Base-by-base conservation (phyloP, 1,140 invertebrate genomes). In the Bombus consobrinus region DNA sequence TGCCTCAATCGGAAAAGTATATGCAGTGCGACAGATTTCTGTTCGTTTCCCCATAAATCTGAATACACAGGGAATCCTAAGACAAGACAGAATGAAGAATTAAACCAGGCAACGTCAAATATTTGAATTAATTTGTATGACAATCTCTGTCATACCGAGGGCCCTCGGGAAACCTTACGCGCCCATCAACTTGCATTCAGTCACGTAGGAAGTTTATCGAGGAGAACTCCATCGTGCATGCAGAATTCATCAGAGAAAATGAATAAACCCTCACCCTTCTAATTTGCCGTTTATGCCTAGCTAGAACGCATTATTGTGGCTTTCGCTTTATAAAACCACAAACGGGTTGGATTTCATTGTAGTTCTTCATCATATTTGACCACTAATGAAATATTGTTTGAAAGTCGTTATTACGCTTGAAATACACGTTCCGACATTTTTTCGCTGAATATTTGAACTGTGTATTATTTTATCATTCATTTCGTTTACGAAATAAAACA, bases 111-210 rank as follows among this genome's bases (percentile, higher is more conserved):
- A 73, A 83, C 84, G 84, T 87, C 84, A 89, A 89, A 89, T 89
- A 89, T 89, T 88, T 89, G 84, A 89, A 89, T 89, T 89, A 89
- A 89, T 89, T 89, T 87, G 88, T 89, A 89, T 86, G 88, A 87
- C 88, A 89, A 89, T 89, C 83, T 79, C 88, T 68, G 88, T 64
- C 84, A 62, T 79, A 53, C 22, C 28, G 22, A 75, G 59, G 62
- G 87, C 88, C 87, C 88, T 77, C 74, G 87, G 74, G 77, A 83
- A 89, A 89, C 88, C 87, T 89, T 83, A 89, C 87, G 83, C 72
- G 73, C 80, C 85, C 88, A 89, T 89, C 88, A 89, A 64, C 80
- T 47, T 71, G 84, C 88, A 89, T 87, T 89, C 88, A 89, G 87
- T 89, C 84, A 89, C 88, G 88, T 89, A 74, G 87, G 72, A 89